These are phyloP conservation scores for Phalacrocorax aristotelis DNA, from an alignment of 2,113 vertebrate genomes.

Conservation along the genomic window DNA sequence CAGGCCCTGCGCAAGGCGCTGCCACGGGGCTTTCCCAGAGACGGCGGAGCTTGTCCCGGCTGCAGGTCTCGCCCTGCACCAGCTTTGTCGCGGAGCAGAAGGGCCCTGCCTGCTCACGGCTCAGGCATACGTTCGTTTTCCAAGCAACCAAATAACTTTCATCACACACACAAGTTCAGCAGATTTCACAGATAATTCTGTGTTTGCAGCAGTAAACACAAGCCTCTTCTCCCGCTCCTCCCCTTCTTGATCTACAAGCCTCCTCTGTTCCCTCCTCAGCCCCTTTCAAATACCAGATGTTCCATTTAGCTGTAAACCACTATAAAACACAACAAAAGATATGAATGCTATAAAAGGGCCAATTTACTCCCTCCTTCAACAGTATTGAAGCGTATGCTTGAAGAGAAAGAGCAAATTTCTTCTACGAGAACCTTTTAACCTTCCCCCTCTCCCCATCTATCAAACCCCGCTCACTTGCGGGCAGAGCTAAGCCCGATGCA, in stretches of 20 bases:
- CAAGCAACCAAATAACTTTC: not conserved
- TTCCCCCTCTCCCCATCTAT: not conserved
- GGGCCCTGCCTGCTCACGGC: not conserved
- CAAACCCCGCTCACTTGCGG: not conserved
- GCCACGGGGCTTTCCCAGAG: not conserved
- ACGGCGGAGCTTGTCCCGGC: not conserved
- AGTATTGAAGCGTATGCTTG: not conserved
- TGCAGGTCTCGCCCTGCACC: rapidly evolving
- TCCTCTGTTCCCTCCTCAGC: conserved; percentile 8
- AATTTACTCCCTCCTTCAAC: not conserved
- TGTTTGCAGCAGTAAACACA: not conserved
- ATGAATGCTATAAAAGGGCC: not conserved
- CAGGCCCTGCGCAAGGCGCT: not conserved
- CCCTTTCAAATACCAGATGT: conserved; percentile 63
- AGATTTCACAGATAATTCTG: not conserved
- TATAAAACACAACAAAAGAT: conserved; percentile 51
- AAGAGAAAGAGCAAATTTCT: not conserved
- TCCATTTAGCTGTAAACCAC: conserved; percentile 58
- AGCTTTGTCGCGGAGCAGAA: rapidly evolving
- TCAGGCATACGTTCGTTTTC: rapidly evolving
- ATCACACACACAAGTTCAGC: rapidly evolving
- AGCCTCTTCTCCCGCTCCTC: not conserved
- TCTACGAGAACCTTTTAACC: not conserved
- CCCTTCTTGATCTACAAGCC: not conserved
- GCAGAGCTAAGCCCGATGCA: not conserved